phyloP scores from a whole-genome alignment of 2,888 invertebrate species.

The Pseudococcus jackbeardsleyi region DNA sequence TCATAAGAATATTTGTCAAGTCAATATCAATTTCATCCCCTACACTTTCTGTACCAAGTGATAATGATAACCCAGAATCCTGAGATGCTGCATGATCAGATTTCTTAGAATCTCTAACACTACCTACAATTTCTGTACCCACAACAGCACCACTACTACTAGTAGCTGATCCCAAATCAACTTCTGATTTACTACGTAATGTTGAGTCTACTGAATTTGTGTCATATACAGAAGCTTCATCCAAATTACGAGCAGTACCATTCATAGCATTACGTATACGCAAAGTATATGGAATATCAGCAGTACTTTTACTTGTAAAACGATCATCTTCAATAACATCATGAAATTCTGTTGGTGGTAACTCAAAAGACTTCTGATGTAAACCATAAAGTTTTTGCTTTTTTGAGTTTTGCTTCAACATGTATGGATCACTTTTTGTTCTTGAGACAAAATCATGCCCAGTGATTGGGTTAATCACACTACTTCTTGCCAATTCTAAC shows the following conservation, averaged over 20 bases:
- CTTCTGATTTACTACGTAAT: not conserved
- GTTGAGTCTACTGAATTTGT: not conserved
- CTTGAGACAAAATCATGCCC: slow-evolving; percentile 72
- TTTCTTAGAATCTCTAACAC: slow-evolving; percentile 61
- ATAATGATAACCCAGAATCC: slow-evolving; percentile 68
- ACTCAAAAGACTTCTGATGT: slow-evolving; percentile 70
- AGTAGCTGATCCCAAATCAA: slow-evolving; percentile 78
- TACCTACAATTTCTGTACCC: slow-evolving; percentile 72
- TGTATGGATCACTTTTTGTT: slow-evolving; percentile 89
- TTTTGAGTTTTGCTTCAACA: slow-evolving; percentile 71
- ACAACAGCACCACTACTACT: slow-evolving; percentile 85
- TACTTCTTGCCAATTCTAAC: slow-evolving; percentile 27
- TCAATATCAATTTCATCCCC: slow-evolving; percentile 67
- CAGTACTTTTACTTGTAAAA: slow-evolving; percentile 74
- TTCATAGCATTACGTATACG: slow-evolving; percentile 90
- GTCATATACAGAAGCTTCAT: not conserved
- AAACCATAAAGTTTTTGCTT: slow-evolving; percentile 50
- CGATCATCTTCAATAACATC: slow-evolving; percentile 77
- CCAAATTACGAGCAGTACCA: slow-evolving; percentile 77
- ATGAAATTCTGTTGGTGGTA: slow-evolving; percentile 70
- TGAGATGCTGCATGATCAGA: slow-evolving; percentile 68
- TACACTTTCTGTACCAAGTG: slow-evolving; percentile 68
- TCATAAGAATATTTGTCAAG: slow-evolving; percentile 65
- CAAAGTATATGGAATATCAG: slow-evolving; percentile 86
- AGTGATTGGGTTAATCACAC: slow-evolving; percentile 69